Evolutionary conservation across 2,888 invertebrate genomes (phyloP).

Genomic region (Molorchus minor): DNA sequence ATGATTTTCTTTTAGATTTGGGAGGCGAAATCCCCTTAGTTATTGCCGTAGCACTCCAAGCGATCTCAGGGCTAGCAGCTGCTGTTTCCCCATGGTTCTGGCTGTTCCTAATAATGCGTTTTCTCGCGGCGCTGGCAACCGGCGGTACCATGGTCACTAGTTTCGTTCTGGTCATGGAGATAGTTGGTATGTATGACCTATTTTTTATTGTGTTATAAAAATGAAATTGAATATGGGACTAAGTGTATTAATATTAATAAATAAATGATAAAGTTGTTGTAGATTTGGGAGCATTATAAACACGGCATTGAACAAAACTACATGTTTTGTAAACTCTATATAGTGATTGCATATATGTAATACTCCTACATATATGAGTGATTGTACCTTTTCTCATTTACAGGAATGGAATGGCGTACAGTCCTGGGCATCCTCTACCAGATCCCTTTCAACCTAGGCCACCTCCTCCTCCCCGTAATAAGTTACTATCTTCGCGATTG

Average conservation of each 20-base stretch:
- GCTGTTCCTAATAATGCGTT: conserved; percentile 73
- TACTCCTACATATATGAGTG: no score
- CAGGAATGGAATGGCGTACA: conserved; percentile 66
- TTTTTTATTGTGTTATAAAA: no score
- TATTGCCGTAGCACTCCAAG: conserved; percentile 76
- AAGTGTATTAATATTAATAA: no score
- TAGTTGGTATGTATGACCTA: no score
- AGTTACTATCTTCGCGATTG: conserved; percentile 68
- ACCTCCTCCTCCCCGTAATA: conserved; percentile 65
- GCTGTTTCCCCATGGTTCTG: conserved; percentile 75
- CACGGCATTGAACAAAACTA: no score
- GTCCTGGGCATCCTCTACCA: conserved; percentile 68
- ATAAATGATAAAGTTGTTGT: no score
- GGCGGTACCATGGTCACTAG: conserved; percentile 87
- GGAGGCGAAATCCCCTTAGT: conserved; percentile 79
- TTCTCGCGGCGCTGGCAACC: conserved; percentile 78
- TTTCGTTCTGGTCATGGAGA: conserved; percentile 75
- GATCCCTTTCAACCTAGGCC: conserved; percentile 68
- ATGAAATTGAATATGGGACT: no score
- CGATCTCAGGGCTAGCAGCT: conserved; percentile 75
- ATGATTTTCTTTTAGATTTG: conserved; percentile 69
- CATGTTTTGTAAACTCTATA: no score
- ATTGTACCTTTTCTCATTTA: conserved; percentile 23
- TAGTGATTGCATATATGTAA: no score
- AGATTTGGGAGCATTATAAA: no score